A percentile compares a stretch with the other conserved stretches of the same genome.
These are phyloP conservation scores for Muscicapa comitata DNA, from an alignment of 2,797 vertebrate genomes.

Conservation along the genomic window DNA sequence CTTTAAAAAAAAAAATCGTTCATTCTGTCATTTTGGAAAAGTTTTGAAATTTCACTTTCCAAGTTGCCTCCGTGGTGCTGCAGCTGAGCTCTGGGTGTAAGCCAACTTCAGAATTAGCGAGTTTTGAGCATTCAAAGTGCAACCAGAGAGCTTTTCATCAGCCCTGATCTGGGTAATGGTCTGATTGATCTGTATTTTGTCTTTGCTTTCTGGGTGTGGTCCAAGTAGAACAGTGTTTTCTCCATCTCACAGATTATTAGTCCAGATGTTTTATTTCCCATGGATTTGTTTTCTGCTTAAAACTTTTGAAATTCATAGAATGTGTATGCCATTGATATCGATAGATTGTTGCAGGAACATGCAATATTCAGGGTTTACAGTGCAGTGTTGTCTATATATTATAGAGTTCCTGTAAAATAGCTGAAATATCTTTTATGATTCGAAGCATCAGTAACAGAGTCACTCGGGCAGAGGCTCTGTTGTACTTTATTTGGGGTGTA, in stretches of 20 bases:
- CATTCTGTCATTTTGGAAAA: conserved; percentile 50
- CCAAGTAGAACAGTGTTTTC: background rate
- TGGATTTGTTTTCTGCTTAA: background rate
- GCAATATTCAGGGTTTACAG: background rate
- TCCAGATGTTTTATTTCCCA: background rate
- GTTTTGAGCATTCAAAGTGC: background rate
- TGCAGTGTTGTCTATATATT: background rate
- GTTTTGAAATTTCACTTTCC: conserved; percentile 43
- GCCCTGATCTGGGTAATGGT: background rate
- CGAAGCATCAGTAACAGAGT: background rate
- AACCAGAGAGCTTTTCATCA: background rate
- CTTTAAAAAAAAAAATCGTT: background rate
- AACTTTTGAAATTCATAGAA: background rate
- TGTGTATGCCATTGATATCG: background rate
- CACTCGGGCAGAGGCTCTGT: background rate
- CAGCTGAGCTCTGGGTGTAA: background rate
- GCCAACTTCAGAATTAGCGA: background rate
- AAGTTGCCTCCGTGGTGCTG: background rate
- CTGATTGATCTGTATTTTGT: background rate
- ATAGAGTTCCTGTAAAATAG: background rate
- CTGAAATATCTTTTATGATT: background rate
- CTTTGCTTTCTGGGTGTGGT: background rate
- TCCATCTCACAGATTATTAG: background rate
- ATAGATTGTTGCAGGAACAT: background rate
- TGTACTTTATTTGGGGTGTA: conserved; percentile 11